Conservation (phyloP, 2,888 invertebrate genomes). For the Blomia tropicalis region DNA sequence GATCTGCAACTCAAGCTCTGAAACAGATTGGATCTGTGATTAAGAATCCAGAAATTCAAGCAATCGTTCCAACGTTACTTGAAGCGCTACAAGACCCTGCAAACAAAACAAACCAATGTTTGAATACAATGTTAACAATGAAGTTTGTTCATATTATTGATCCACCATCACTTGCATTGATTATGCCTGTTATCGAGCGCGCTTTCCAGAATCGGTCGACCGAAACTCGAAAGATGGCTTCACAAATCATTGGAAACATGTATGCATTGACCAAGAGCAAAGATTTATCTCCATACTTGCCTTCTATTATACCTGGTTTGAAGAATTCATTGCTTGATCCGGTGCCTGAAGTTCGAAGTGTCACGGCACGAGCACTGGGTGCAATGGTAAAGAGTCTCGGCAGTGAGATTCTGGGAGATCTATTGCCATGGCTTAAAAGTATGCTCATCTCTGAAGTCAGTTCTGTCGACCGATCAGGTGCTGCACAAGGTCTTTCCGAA, state of each 20-base stretch:
- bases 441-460: constrained; percentile 85
- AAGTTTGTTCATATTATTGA: constrained; percentile 99
- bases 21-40: constrained; percentile 94
- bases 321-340: constrained; percentile 91
- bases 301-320: constrained; percentile 85
- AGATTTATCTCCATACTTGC: constrained; percentile 85
- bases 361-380: constrained; percentile 85
- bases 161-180: constrained; percentile 89
- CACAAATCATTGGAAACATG: constrained; percentile 99
- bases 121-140: constrained; percentile 82
- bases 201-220: constrained; percentile 95
- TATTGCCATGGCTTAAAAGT: constrained; percentile 95
- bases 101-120: constrained; percentile 73
- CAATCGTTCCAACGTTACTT: constrained; percentile 47
- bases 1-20: constrained; percentile 86
- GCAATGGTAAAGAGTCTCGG: constrained; percentile 97
- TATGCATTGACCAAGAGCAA: constrained; percentile 97
- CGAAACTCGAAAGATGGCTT: constrained; percentile 96
- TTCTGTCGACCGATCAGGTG: constrained; percentile 84
- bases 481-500: constrained; percentile 85
- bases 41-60: constrained; percentile 93
- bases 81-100: constrained; percentile 90
- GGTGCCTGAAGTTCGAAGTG: constrained; percentile 86
- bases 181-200: constrained; percentile 96
- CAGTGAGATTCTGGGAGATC: constrained; percentile 82